Conservation (phyloP, 2,113 vertebrate species). For the Thryonomys swinderianus region DNA sequence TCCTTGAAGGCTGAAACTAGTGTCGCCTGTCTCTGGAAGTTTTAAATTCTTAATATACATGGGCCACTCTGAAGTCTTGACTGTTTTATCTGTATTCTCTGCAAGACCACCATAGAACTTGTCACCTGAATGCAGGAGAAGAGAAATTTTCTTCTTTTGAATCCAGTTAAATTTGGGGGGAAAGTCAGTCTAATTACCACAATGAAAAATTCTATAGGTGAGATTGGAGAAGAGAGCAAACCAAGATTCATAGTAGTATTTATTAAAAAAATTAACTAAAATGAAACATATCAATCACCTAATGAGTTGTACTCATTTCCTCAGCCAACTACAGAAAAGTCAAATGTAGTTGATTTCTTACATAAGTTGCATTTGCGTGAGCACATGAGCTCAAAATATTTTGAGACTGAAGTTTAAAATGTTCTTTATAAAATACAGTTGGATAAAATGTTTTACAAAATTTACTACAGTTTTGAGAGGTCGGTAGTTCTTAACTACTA, state of each 20-base stretch:
- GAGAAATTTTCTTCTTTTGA: background rate
- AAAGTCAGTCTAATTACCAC: background rate
- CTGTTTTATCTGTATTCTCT: background rate
- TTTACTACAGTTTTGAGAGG: background rate
- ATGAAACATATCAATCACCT: constrained; percentile 3
- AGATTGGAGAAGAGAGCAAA: background rate
- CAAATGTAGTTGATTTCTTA: background rate
- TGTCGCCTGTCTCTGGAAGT: constrained; percentile 15
- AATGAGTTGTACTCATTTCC: constrained; percentile 5
- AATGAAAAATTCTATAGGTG: background rate
- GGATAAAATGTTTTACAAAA: constrained; percentile 14
- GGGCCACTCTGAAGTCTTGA: background rate
- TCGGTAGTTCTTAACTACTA: background rate
- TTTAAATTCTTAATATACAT: background rate
- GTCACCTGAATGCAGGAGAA: background rate
- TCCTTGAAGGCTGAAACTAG: constrained; percentile 17
- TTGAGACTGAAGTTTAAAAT: constrained; percentile 30
- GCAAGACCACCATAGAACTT: background rate
- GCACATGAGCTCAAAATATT: background rate
- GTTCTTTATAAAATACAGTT: constrained; percentile 39
- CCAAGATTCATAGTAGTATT: background rate
- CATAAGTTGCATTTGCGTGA: background rate
- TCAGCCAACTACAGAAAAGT: background rate
- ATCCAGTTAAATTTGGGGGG: constrained; percentile 13
- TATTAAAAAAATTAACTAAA: constrained; percentile 53